Base-by-base conservation (phyloP, 2,113 vertebrate species). In the Colossoma macropomum region DNA sequence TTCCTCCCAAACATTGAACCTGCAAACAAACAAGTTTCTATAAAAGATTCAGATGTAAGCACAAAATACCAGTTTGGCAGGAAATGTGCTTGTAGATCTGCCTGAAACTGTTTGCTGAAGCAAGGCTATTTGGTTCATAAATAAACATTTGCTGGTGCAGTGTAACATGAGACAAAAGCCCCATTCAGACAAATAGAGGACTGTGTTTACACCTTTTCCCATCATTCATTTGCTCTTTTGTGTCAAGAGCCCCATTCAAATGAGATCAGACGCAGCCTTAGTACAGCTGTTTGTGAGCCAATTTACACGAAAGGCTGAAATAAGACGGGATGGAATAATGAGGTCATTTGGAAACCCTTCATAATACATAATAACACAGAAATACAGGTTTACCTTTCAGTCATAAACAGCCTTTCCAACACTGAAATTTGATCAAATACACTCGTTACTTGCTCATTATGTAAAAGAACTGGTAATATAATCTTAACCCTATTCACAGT, bases 171-270 rank as follows among this genome's bases (percentile, higher is more conserved):
- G 25, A 54, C 34, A 1, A 66, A 16, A 62, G 11, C 1, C 30
- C 8, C n/a, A 32, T 65, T 79, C n/a, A 56, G 66, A 74, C 17
- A 56, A 72, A 75, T 10, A 74, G 17, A 45, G 21, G 25, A 32
- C 34, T 60, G 41, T 63, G 27, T 34, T 38, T 73, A 48, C 28
- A 48, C 77, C 34, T 69, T 80, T 69, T 77, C 60, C 76, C 56
- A 63, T 66, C 34, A 52, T 74, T 63, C 30, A 60, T 54, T 83
- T 17, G 17, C 28, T 75, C n/a, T 65, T 79, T 34, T 27, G 45
- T 59, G 30, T 16, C 32, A 68, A 80, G 70, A 68, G 56, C 32
- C 50, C 41, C 32, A 79, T 79, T 84, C 32, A 69, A 45, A 85
- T 16, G n/a, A 41, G 83, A 56, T 66, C 25, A 75, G n/a, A 77